Conservation (phyloP, 1,140 invertebrate genomes). For the Agrilus planipennis region DNA sequence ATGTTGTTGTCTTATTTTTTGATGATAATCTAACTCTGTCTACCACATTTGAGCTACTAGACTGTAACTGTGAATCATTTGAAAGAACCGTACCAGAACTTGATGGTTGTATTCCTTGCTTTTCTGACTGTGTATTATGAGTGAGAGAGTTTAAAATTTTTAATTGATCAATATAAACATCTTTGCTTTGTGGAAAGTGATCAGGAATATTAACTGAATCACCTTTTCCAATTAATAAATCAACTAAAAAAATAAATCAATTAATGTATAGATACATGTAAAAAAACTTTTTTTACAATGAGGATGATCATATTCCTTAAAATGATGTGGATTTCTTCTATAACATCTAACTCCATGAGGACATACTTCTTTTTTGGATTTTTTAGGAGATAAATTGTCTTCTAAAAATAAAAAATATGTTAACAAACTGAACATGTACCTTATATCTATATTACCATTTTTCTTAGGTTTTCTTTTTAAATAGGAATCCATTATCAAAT, state of each 20-base stretch:
- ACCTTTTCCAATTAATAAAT: constrained; percentile 27
- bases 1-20: constrained; percentile 8
- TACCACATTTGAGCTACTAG: neutral
- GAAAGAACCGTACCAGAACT: too few relatives aligned
- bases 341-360: constrained; percentile 64
- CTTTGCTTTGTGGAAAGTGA: constrained; percentile 31
- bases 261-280: constrained; percentile 8
- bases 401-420: neutral
- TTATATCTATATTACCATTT: neutral
- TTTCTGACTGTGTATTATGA: neutral
- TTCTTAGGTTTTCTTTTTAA: constrained; percentile 9
- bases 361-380: constrained; percentile 39
- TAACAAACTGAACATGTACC: neutral
- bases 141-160: constrained; percentile 34
- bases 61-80: too few relatives aligned
- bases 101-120: too few relatives aligned
- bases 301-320: constrained; percentile 65
- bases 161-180: constrained; percentile 37
- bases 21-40: neutral
- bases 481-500: constrained; percentile 1
- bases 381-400: constrained; percentile 10
- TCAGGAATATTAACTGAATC: constrained; percentile 32
- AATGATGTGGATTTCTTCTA: constrained; percentile 69
- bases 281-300: constrained; percentile 44
- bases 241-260: constrained; percentile 15